Evolutionary conservation across 2,113 vertebrate genomes (phyloP).

Genomic region (Leptosomus discolor): DNA sequence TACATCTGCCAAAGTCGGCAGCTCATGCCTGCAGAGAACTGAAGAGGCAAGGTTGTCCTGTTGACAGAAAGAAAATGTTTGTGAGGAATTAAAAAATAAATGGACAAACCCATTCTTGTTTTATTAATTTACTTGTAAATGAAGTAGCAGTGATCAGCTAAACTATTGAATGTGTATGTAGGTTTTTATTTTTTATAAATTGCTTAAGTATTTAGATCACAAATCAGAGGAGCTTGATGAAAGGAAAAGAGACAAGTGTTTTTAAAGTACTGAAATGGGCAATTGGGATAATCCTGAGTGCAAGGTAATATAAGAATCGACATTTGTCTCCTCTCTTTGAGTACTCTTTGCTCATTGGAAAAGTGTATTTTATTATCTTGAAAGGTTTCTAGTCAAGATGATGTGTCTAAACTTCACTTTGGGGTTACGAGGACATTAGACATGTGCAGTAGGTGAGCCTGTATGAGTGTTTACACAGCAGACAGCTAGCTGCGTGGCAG

Average conservation of each 20-base stretch:
- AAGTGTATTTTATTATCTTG: neutral
- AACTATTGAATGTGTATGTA: neutral
- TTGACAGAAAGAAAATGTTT: neutral
- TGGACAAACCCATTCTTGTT: neutral
- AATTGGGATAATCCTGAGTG: neutral
- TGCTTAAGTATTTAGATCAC: neutral
- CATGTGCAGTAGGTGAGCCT: neutral
- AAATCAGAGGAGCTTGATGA: neutral
- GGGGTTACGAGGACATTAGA: neutral
- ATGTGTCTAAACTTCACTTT: neutral
- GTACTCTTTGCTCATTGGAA: neutral
- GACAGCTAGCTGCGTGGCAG: neutral
- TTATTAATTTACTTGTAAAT: constrained; percentile 23
- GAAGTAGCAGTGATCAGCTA: neutral
- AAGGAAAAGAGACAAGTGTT: neutral
- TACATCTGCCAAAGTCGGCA: neutral
- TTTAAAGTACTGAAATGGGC: neutral
- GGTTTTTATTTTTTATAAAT: neutral
- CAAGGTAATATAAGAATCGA: neutral
- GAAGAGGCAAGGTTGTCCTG: neutral
- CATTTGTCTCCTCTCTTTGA: neutral
- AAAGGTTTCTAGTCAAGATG: neutral
- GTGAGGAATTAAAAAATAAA: neutral
- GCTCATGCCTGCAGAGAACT: neutral
- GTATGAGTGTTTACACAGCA: neutral